Base-by-base conservation (phyloP, 2,888 invertebrate species). In the Troides helena region DNA sequence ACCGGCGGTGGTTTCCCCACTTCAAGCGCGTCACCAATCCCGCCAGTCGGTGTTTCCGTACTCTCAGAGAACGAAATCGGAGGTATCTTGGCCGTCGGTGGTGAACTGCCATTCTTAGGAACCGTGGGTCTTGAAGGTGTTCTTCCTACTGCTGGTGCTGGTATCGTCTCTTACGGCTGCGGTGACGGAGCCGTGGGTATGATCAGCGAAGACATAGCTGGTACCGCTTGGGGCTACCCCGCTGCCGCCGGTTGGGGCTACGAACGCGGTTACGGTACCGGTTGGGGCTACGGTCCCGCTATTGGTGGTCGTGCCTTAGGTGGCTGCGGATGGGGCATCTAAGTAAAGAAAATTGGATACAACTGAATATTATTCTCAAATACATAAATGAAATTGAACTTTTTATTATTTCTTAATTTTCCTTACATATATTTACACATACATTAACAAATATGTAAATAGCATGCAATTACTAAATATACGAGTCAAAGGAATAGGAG, bases 51-150 rank as follows among this genome's bases (percentile, higher is more conserved):
- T 65, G 70, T 81, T 12, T 72, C 75, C n/a, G 74, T 80, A 2
- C 43, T 77, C 6, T 81, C 83, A 57, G 80, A 82, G 63, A 84
- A 82, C 66, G 74, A 73, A 3, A 77, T 80, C 39, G 79, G 80
- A 72, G 83, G 83, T 8, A 60, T 74, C 43, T 56, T 83, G 1
- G 64, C 71, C 14, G 77, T 79, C 17, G 60, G 67, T 23, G 81
- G 81, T 59, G 73, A 78, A 56, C 66, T 81, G 61, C 80, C 78
- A 14, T 77, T 81, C 76, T 62, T 78, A 21, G 78, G 79, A 12
- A 73, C 79, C 21, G 84, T 83, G 1, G 79, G 77, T 36, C 72
- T 83, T 6, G 82, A 80, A 65, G 82, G 82, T 1, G 70, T 69
- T 8, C 67, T 85, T 23, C 77, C 80, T 1, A 77, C 82, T 12